phyloP scores from a whole-genome alignment of 2,797 vertebrate species.

The Uromys caudimaculatus region DNA sequence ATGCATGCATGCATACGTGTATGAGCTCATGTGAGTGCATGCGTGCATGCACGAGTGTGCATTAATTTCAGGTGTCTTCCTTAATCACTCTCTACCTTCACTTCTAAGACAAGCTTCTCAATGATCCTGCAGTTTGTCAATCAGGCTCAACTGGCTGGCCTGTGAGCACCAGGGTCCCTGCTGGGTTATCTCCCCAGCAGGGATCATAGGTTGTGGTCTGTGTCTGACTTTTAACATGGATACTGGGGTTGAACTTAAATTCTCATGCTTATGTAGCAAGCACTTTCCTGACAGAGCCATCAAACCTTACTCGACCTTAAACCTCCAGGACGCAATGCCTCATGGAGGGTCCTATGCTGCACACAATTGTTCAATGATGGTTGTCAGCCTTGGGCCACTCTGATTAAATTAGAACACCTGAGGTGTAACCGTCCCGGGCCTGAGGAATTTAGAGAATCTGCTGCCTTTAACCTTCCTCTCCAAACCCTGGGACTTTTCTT shows the following conservation, averaged over 20 bases:
- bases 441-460: neutral
- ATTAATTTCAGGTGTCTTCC: neutral
- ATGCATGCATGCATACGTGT: neutral
- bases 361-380: neutral
- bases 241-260: neutral
- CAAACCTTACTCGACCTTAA: neutral
- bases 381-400: neutral
- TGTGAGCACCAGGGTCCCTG: neutral
- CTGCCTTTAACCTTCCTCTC: neutral
- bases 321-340: neutral
- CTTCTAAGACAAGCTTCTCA: neutral
- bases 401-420: neutral
- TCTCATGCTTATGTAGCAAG: neutral
- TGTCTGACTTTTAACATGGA: neutral
- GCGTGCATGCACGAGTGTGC: neutral
- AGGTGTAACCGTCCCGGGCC: neutral
- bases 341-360: neutral
- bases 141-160: neutral
- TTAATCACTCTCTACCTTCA: neutral
- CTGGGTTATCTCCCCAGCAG: neutral
- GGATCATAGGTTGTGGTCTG: neutral
- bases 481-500: neutral
- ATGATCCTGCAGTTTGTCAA: neutral
- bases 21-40: neutral
- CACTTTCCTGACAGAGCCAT: neutral